Conservation (phyloP, 2,888 invertebrate genomes). For the Apantesis nais region DNA sequence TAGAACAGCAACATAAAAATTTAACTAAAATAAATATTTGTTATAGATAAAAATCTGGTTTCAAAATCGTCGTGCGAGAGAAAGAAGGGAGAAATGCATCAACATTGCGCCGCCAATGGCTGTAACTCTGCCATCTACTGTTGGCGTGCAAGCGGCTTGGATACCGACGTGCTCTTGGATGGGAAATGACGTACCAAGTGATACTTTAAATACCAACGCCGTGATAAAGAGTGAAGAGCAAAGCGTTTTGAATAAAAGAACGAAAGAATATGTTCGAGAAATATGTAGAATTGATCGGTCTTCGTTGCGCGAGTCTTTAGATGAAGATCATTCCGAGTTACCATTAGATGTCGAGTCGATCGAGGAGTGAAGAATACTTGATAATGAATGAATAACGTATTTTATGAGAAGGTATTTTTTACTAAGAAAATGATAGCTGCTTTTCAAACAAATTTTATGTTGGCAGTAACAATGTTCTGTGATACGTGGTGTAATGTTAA, state of each 20-base stretch:
- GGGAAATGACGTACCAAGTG: slow-evolving; percentile 8
- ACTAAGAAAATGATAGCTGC: too few relatives aligned
- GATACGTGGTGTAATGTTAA: background rate
- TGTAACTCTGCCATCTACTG: slow-evolving; percentile 68
- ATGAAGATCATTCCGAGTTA: slow-evolving; percentile 58
- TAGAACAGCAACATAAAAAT: background rate
- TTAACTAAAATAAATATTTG: slow-evolving; percentile 7
- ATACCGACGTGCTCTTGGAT: slow-evolving; percentile 31
- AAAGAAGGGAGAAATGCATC: slow-evolving; percentile 87
- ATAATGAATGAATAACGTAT: too few relatives aligned
- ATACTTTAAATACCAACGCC: slow-evolving; percentile 13
- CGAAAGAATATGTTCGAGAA: slow-evolving; percentile 16
- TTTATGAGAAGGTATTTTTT: too few relatives aligned
- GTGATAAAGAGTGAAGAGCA: slow-evolving; percentile 12
- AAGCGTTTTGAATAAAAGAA: slow-evolving; percentile 3
- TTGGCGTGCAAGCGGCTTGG: slow-evolving; percentile 30
- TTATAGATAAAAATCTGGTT: slow-evolving; percentile 90
- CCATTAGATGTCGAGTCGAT: slow-evolving; percentile 72
- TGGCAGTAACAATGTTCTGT: background rate
- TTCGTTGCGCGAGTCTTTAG: slow-evolving; percentile 38
- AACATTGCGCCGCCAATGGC: slow-evolving; percentile 68
- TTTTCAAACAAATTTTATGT: background rate
- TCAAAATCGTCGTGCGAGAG: slow-evolving; percentile 92
- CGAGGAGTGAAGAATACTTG: slow-evolving; percentile 40
- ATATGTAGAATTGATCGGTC: slow-evolving; percentile 17